Percentiles rank a stretch among this genome's conserved stretches.
Evolutionary conservation across 2,888 invertebrate species (phyloP).

Genomic region (Tenthredo notha): DNA sequence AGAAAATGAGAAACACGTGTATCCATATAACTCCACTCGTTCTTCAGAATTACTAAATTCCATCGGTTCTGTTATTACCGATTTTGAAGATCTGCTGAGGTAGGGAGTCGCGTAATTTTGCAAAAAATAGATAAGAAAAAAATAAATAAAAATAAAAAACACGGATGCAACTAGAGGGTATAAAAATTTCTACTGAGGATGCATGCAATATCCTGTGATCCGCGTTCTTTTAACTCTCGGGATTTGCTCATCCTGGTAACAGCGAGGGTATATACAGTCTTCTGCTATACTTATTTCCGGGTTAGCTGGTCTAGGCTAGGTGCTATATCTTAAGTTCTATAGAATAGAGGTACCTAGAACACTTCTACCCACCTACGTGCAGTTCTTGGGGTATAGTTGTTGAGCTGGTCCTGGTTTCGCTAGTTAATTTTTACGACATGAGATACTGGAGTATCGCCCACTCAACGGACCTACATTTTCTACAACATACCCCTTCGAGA

Average conservation of each 20-base stretch:
- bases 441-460: conserved; percentile 15
- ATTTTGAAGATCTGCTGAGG: neutral
- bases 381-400: conserved; percentile 26
- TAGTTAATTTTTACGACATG: conserved; percentile 45
- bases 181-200: conserved; percentile 27
- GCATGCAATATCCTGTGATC: conserved; percentile 43
- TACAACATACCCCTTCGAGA: conserved; percentile 1
- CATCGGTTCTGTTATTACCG: neutral
- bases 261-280: neutral
- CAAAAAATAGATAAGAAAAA: neutral
- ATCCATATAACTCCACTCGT: neutral
- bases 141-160: neutral
- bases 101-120: neutral
- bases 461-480: conserved; percentile 33
- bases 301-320: neutral
- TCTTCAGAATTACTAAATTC: neutral
- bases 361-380: neutral
- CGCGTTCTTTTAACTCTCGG: conserved; percentile 24
- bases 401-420: conserved; percentile 43
- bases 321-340: neutral
- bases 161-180: neutral
- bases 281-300: neutral
- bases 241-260: conserved; percentile 1
- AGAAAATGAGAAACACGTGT: neutral
- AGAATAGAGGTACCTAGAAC: neutral